Base-by-base conservation (phyloP, 2,797 vertebrate genomes). In the Zalophus californianus region DNA sequence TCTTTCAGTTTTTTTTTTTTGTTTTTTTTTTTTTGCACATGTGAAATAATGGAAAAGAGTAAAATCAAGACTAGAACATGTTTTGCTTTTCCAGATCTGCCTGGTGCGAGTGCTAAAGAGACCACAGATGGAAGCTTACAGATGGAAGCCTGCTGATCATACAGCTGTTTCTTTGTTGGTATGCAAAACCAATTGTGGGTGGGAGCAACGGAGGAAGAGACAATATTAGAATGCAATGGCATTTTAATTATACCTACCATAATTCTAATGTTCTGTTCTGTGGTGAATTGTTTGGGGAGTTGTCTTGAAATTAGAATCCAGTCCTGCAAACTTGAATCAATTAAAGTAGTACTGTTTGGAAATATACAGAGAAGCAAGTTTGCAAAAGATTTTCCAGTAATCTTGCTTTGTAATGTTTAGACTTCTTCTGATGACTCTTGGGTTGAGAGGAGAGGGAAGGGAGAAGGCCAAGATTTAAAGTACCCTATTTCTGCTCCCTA, bases 121-220 rank as follows among this genome's bases (percentile, higher is more conserved):
- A 83, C 86, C 54, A 1, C 93, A 96, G 96, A 96, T 90, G 88
- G 97, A n/a, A 35, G 68, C 79, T 50, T 83, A 9, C 94, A 97
- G 96, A 98, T 96, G 82, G 97, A 66, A 79, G 78, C 88, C 90
- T 50, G 18, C 93, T 95, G 90, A 84, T 80, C 78, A 70, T 84
- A 79, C 97, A 97, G 97, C 97, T 98, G 97, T 97, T 92, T 97
- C 90, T 97, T 95, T 97, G 97, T 96, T 97, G 96, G 90, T 96
- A 27, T 72, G 54, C 68, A 97, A 97, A 98, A 64, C 93, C 96
- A 79, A 23, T 1, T 94, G 94, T 96, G 97, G 95, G 94, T 86
- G 87, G 90, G 62, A 92, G 68, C 90, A 62, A 41, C 73, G 64
- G 86, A 92, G 66, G 54, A 80, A 91, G 85, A 97, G 93, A 96